phyloP scores from a whole-genome alignment of 2,797 vertebrate species.

The Serranus cabrilla region DNA sequence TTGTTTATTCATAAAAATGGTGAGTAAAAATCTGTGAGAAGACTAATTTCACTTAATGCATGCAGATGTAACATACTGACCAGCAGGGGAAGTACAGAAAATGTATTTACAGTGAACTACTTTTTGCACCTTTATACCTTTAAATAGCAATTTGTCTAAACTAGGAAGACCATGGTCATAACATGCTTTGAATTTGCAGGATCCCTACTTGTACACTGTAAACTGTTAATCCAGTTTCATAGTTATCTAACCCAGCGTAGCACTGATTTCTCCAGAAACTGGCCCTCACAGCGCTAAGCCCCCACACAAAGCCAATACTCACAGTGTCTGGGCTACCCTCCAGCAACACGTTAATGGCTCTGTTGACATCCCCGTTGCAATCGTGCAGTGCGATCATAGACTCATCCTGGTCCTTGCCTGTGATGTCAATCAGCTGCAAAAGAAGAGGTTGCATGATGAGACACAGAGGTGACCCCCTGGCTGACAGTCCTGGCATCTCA shows the following conservation, averaged over 20 bases:
- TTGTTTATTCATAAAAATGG: too few relatives aligned
- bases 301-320: slow-evolving; percentile 69
- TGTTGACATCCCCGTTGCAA: slow-evolving; percentile 98
- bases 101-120: neutral
- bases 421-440: slow-evolving; percentile 97
- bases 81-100: neutral
- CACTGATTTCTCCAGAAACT: slow-evolving; percentile 57
- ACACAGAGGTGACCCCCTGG: slow-evolving; percentile 26
- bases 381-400: slow-evolving; percentile 99
- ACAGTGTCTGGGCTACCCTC: slow-evolving; percentile 99
- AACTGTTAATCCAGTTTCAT: slow-evolving; percentile 21
- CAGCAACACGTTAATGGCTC: slow-evolving; percentile 98
- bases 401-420: slow-evolving; percentile 99
- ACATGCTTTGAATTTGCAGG: neutral
- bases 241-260: slow-evolving; percentile 37
- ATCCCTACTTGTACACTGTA: neutral
- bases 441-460: slow-evolving; percentile 35
- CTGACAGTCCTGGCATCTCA: neutral
- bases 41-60: neutral
- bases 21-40: neutral
- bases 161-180: neutral
- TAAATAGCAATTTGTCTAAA: neutral
- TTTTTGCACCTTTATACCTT: neutral
- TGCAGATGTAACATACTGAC: slow-evolving; percentile 1
- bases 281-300: slow-evolving; percentile 41